Evolutionary conservation across 2,113 vertebrate species (phyloP).

Genomic region (Circaetus cinerascens): DNA sequence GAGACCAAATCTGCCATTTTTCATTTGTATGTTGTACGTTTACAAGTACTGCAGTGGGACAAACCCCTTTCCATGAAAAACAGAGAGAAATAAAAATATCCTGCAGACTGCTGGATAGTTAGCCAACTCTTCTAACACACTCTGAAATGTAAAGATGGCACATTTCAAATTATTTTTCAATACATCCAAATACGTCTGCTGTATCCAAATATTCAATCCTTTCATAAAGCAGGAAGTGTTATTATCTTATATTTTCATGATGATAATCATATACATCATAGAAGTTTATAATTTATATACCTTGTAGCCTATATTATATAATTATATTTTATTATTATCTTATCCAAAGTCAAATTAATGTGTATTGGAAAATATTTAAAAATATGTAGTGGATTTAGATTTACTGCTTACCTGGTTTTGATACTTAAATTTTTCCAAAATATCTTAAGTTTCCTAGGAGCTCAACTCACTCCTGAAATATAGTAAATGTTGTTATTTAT

Average conservation of each 20-base stretch:
- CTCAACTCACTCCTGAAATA: neutral
- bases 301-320: neutral
- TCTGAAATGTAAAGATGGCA: neutral
- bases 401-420: neutral
- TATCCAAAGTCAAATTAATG: neutral
- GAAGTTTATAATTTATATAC: neutral
- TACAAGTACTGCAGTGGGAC: neutral
- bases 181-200: neutral
- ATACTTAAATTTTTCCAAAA: neutral
- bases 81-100: neutral
- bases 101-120: neutral
- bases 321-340: neutral
- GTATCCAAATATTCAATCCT: neutral
- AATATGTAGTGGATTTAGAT: neutral
- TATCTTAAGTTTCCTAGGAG: neutral
- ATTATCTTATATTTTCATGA: neutral
- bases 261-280: neutral
- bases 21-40: accelerated
- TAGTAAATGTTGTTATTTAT: neutral
- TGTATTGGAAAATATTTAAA: neutral
- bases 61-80: neutral
- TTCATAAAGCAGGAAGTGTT: neutral
- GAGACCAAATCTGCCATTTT: neutral
- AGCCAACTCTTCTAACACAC: neutral
- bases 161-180: neutral